Conservation (phyloP, 2,113 vertebrate genomes). For the Amphiprion ocellaris region DNA sequence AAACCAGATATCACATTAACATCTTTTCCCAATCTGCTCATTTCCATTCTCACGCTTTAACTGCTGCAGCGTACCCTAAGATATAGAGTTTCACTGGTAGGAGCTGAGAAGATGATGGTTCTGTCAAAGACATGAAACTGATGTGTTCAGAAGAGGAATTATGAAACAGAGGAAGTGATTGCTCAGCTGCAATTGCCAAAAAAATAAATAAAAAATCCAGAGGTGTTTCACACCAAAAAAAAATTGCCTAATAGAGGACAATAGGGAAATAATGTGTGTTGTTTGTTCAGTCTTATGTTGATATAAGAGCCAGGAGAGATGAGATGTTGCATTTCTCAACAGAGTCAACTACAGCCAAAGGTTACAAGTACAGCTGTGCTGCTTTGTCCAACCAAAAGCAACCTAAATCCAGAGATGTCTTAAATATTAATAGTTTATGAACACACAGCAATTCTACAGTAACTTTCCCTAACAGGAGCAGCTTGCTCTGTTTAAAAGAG, state of each 20-base stretch:
- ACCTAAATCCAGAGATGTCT: too few relatives aligned
- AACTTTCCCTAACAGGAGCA: too few relatives aligned
- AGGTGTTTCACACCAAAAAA: not conserved
- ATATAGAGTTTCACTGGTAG: slow-evolving; percentile 40
- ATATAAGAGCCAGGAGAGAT: not conserved
- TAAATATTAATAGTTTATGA: too few relatives aligned
- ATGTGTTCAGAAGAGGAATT: slow-evolving; percentile 7
- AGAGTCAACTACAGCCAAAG: too few relatives aligned
- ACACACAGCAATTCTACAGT: too few relatives aligned
- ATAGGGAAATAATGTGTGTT: not conserved
- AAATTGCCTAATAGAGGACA: not conserved
- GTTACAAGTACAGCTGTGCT: too few relatives aligned
- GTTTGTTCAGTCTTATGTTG: not conserved
- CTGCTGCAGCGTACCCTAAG: slow-evolving; percentile 17
- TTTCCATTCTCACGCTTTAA: slow-evolving; percentile 54
- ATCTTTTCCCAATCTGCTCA: slow-evolving; percentile 25
- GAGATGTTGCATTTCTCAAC: not conserved
- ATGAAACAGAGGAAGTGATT: not conserved
- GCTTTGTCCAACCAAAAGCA: too few relatives aligned
- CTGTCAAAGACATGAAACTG: slow-evolving; percentile 8
- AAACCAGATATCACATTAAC: slow-evolving; percentile 47
- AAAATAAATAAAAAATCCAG: not conserved
- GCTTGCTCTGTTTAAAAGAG: too few relatives aligned
- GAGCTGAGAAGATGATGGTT: slow-evolving; percentile 4
- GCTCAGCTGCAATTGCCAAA: not conserved